Conservation (phyloP, 2,888 invertebrate species). For the Stratiomys singularior region DNA sequence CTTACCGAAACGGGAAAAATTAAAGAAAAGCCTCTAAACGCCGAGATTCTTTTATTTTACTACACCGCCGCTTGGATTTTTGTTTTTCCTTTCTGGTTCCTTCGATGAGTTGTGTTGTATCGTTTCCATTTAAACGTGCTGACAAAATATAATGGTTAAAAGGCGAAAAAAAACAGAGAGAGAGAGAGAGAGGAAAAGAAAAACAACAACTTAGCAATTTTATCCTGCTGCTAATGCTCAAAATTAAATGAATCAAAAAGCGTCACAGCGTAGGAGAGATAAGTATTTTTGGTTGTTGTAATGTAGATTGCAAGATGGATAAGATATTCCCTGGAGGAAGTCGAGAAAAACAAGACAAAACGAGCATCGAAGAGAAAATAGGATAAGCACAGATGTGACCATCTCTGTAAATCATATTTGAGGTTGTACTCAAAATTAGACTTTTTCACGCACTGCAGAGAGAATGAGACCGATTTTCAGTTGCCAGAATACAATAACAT, state of each 20-base stretch:
- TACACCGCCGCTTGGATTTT: too few species aligned
- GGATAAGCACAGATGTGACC: constrained; percentile 47
- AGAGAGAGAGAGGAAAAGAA: too few species aligned
- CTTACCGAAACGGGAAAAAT: background rate
- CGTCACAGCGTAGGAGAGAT: background rate
- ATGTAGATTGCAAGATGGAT: background rate
- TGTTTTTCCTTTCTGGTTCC: too few species aligned
- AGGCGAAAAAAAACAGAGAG: too few species aligned
- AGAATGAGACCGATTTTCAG: too few species aligned
- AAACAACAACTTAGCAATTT: background rate
- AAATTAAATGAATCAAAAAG: constrained; percentile 40
- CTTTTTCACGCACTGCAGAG: too few species aligned
- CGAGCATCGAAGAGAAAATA: background rate
- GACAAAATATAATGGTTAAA: background rate
- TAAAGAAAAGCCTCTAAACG: background rate
- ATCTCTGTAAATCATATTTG: constrained; percentile 46
- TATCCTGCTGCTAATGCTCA: constrained; percentile 22
- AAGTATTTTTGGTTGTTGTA: background rate
- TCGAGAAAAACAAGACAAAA: background rate
- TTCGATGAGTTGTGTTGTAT: too few species aligned
- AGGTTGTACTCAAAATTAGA: constrained; percentile 32
- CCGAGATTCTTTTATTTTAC: background rate
- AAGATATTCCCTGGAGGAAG: background rate
- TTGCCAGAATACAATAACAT: too few species aligned
- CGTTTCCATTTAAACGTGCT: constrained; percentile 1